Evolutionary conservation across 2,113 vertebrate species (phyloP), one percentile per base, ranked within the genome.

Genomic region (Labrus mixtus): DNA sequence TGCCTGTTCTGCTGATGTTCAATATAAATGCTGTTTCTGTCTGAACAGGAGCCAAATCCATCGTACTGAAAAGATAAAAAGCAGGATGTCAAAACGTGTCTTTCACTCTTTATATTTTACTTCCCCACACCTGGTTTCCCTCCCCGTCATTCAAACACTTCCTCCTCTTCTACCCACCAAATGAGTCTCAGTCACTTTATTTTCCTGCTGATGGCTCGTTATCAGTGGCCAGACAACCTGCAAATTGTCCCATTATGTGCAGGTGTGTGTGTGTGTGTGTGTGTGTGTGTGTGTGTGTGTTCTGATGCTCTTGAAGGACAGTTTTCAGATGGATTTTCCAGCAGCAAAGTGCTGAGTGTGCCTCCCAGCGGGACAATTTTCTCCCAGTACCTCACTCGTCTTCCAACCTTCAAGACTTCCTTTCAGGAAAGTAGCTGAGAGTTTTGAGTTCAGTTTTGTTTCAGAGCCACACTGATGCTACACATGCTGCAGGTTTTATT

Each of bases 291-390:
- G 61, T 36, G 43, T 66, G 53, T 58, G 53, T 36, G 23, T 46
- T 13, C 25, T 43, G 55, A 43, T 36, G 68, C 6, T 3, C 46
- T 23, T 78, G 62, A 79, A 50, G 29, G 63, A 73, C 75, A 68
- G 56, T 68, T 72, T 59, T 68, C 62, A 3, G 76, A 83, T 79
- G 68, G 64, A 39, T 77, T 80, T 73, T 83, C 36, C 63, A 48
- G 64, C 65, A 58, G 73, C 20, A 23, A 78, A 68, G 51, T 81
- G 84, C 77, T 78, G 81, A 87, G 19, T 56, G 54, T 1, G 50
- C 65, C 68, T 43, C 29, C 66, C 59, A 59, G 20, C 6, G 3
- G n/a, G 8, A 60, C 60, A 69, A 17, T 73, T 77, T 73, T 61
- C 76, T 79, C 72, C 57, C 65, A 39, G 16, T 46, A 54, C 37